Conservation (phyloP, 2,888 invertebrate genomes). For the Ormyrus rosae region DNA sequence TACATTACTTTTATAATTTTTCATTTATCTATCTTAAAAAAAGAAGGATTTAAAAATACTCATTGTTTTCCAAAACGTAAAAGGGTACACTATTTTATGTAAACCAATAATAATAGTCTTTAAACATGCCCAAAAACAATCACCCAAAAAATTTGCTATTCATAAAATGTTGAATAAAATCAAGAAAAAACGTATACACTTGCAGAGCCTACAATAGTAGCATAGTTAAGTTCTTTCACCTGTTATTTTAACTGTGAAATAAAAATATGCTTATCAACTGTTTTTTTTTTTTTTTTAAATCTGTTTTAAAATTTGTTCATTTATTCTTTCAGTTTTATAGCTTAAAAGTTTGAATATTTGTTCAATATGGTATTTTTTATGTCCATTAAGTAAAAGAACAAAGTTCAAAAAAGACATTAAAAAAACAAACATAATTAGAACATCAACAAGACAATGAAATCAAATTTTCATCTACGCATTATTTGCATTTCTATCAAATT, state of each 20-base stretch:
- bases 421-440: constrained; percentile 45
- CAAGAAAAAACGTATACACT: constrained; percentile 47
- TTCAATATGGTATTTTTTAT: constrained; percentile 19
- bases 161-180: constrained; percentile 42
- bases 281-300: constrained; percentile 33
- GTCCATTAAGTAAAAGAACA: constrained; percentile 47
- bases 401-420: constrained; percentile 36
- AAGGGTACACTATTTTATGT: constrained; percentile 16
- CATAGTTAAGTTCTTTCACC: constrained; percentile 18
- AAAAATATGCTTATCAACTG: constrained; percentile 23
- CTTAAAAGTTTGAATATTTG: constrained; percentile 26
- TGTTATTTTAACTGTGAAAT: constrained; percentile 40
- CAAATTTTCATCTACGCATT: constrained; percentile 40
- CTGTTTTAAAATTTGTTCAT: constrained; percentile 16
- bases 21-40: constrained; percentile 42
- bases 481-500: constrained; percentile 43
- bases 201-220: constrained; percentile 52
- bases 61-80: constrained; percentile 21
- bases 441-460: constrained; percentile 53
- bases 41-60: constrained; percentile 38
- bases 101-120: constrained; percentile 24
- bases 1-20: constrained; percentile 43
- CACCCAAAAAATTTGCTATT: constrained; percentile 22
- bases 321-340: constrained; percentile 12
- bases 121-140: neutral